Percentiles rank a stretch among this genome's conserved stretches.
Evolutionary conservation across 2,113 vertebrate genomes (phyloP).

Genomic region (rabbit (Oryctolagus cuniculus)): DNA sequence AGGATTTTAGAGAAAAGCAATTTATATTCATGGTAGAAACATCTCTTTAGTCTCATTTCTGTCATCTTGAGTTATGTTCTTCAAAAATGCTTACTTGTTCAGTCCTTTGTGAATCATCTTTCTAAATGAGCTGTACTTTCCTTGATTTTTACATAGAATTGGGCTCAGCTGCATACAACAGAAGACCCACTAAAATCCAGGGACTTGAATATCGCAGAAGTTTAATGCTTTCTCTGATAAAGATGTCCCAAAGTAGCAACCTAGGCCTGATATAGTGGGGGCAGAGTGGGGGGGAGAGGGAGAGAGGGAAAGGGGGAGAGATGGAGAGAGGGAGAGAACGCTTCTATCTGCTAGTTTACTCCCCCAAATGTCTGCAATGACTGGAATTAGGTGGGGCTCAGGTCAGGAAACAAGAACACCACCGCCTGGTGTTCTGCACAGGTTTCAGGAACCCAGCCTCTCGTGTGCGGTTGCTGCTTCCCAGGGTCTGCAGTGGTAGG

Average conservation of each 20-base stretch:
- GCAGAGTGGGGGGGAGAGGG: too few species aligned
- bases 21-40: neutral
- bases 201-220: neutral
- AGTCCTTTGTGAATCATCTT: neutral
- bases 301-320: too few species aligned
- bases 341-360: too few species aligned
- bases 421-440: too few species aligned
- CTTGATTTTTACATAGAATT: neutral
- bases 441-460: too few species aligned
- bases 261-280: neutral
- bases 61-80: neutral
- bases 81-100: conserved; percentile 4
- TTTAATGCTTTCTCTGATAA: neutral
- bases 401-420: too few species aligned
- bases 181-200: neutral
- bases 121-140: neutral
- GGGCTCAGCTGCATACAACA: neutral
- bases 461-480: too few species aligned
- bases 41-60: conserved; percentile 4
- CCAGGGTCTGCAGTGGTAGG: too few species aligned
- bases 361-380: too few species aligned
- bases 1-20: neutral
- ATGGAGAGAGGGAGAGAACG: too few species aligned
- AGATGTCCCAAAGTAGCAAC: neutral
- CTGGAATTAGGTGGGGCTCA: too few species aligned